A percentile compares a stretch with the other conserved stretches of the same genome.
Evolutionary conservation across 2,797 vertebrate species (phyloP).

Genomic region (Ctenosaura bakeri): DNA sequence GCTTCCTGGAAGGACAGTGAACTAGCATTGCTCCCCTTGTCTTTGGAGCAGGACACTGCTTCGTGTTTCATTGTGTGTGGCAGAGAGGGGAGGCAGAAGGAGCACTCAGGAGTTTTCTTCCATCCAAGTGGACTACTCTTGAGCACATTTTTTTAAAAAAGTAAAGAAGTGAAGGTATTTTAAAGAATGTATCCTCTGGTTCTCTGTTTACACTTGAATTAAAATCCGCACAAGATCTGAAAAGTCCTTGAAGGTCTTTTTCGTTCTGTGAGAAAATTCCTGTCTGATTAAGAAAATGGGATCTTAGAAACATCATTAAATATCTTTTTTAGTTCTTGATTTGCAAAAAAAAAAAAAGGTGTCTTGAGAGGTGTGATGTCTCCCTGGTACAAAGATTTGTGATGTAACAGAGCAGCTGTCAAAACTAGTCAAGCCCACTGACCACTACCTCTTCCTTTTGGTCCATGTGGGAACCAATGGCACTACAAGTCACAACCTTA

Average conservation of each 20-base stretch:
- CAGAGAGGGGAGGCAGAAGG: no score
- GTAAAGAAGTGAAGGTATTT: background rate
- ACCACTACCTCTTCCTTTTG: no score
- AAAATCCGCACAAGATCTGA: background rate
- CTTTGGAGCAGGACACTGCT: background rate
- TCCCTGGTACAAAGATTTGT: no score
- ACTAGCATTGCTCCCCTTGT: background rate
- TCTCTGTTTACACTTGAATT: background rate
- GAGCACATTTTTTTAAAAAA: background rate
- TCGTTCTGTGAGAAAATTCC: background rate
- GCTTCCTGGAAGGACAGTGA: background rate
- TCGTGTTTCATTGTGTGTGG: background rate
- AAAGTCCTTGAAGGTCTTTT: background rate
- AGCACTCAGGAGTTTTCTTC: background rate
- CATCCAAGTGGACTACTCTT: background rate
- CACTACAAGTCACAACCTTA: no score
- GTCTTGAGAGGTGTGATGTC: no score
- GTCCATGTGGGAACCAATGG: no score
- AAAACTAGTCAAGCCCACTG: no score
- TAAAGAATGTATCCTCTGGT: background rate
- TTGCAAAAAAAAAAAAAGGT: background rate
- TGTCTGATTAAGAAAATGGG: background rate
- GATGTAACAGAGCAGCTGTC: no score
- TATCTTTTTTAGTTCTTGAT: background rate
- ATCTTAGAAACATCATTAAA: background rate